These are phyloP conservation scores for Muscina levida DNA, from an alignment of 2,888 invertebrate species.

Conservation along the genomic window DNA sequence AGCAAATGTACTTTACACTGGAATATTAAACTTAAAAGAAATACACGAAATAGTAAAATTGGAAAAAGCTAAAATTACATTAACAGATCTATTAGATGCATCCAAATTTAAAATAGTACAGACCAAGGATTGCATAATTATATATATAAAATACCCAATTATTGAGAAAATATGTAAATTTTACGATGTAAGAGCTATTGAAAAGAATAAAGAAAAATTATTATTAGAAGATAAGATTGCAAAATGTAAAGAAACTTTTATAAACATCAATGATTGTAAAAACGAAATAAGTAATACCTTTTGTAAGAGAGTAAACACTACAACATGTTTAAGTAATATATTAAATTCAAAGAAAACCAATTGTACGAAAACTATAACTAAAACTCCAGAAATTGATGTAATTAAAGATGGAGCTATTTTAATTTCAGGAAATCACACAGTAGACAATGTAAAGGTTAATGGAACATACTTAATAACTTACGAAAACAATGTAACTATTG, in stretches of 20 bases:
- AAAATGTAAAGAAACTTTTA: neutral
- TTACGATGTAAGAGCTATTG: neutral
- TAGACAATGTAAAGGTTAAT: too few relatives aligned
- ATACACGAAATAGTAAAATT: neutral
- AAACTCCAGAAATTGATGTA: neutral
- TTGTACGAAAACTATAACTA: neutral
- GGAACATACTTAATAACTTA: neutral
- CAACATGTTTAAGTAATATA: neutral
- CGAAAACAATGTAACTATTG: neutral
- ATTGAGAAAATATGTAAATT: neutral
- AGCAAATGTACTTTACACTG: neutral
- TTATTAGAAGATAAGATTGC: neutral
- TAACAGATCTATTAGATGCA: neutral
- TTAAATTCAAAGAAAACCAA: constrained; percentile 13
- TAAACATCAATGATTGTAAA: neutral
- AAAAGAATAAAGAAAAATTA: neutral
- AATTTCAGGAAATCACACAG: neutral
- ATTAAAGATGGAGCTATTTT: constrained; percentile 2
- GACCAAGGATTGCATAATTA: neutral
- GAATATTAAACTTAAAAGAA: neutral
- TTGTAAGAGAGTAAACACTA: neutral
- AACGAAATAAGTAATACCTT: neutral
- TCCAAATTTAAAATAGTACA: neutral
- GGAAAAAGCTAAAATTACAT: neutral
- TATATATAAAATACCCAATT: neutral